Evolutionary conservation across 2,113 vertebrate genomes (phyloP).

Genomic region (Columba livia): DNA sequence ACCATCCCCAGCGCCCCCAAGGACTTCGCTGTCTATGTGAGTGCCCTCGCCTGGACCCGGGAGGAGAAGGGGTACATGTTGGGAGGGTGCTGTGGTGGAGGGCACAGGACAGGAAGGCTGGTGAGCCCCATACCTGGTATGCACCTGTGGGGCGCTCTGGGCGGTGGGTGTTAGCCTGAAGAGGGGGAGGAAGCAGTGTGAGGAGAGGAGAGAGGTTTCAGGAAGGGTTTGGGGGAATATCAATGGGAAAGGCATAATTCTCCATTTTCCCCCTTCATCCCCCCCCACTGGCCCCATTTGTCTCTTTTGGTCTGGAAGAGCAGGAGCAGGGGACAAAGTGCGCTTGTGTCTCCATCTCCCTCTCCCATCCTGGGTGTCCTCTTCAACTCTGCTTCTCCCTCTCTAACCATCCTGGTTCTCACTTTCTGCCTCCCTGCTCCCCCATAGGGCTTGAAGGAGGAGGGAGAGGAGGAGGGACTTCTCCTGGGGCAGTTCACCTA

Average conservation of each 20-base stretch:
- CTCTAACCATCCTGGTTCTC: not conserved
- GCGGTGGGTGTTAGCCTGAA: not conserved
- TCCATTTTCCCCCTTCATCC: not conserved
- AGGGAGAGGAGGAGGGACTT: constrained; percentile 81
- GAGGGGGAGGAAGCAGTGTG: not conserved
- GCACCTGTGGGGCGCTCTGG: not conserved
- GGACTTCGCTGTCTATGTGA: constrained; percentile 91
- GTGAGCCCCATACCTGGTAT: not conserved
- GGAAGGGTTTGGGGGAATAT: not conserved
- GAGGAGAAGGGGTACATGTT: fast-evolving
- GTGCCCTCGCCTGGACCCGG: not conserved
- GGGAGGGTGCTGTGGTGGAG: not conserved
- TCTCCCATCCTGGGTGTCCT: not conserved
- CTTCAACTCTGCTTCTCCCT: not conserved
- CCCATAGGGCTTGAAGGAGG: constrained; percentile 83
- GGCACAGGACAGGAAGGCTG: fast-evolving
- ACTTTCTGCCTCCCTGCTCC: not conserved
- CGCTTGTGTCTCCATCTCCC: fast-evolving
- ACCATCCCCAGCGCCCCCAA: constrained; percentile 89
- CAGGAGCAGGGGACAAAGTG: not conserved
- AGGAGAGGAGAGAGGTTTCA: not conserved
- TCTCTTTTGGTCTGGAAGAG: not conserved
- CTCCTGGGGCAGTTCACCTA: constrained; percentile 87
- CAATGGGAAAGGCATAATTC: not conserved
- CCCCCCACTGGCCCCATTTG: not conserved